phyloP scores from a whole-genome alignment of 2,113 vertebrate genomes.

The Apus apus region DNA sequence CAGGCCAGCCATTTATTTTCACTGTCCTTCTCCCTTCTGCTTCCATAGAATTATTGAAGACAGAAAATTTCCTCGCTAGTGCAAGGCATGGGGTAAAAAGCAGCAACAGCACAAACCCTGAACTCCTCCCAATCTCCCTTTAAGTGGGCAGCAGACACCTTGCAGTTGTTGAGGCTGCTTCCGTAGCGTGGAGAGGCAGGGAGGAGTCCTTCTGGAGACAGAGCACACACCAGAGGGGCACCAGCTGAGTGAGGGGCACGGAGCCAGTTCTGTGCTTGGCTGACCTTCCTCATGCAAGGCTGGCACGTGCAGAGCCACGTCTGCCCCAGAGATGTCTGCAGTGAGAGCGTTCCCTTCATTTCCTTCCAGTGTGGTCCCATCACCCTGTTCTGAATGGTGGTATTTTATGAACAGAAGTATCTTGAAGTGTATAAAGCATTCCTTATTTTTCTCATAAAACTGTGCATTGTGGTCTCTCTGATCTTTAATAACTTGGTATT shows the following conservation, averaged over 20 bases:
- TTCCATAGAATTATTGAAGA: not conserved
- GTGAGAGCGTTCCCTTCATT: not conserved
- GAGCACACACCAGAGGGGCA: not conserved
- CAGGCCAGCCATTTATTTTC: not conserved
- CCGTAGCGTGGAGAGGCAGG: not conserved
- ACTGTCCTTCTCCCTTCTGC: not conserved
- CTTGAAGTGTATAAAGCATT: constrained; percentile 69
- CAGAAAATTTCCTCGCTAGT: not conserved
- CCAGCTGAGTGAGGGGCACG: not conserved
- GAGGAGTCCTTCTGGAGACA: not conserved
- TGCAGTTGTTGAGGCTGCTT: not conserved
- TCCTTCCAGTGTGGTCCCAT: not conserved
- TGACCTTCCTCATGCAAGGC: not conserved
- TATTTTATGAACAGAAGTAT: constrained; percentile 40
- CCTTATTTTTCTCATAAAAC: constrained; percentile 68
- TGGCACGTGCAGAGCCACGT: not conserved
- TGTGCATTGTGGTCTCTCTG: constrained; percentile 54
- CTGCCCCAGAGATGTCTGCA: not conserved
- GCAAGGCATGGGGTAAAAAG: not conserved
- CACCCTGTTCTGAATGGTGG: constrained; percentile 26
- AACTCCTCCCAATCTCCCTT: not conserved
- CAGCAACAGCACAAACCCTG: not conserved
- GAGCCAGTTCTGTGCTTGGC: not conserved
- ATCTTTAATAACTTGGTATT: constrained; percentile 34
- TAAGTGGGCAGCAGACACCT: not conserved